Base-by-base conservation (phyloP, 2,113 vertebrate genomes). In the Nibea coibor region DNA sequence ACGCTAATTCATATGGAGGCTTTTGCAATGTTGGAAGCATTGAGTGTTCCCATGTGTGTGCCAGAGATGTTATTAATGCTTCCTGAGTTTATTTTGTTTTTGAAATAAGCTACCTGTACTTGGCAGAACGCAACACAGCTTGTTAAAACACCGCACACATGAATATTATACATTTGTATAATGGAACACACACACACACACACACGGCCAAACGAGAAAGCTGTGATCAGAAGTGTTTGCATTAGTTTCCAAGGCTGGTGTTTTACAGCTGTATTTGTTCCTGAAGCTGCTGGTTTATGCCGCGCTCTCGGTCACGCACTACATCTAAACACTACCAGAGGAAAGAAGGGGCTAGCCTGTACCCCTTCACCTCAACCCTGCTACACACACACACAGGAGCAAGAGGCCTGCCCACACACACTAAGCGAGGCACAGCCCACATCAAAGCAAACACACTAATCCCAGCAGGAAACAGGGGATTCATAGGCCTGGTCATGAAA, bases 201-300 rank as follows among this genome's bases (percentile, higher is more conserved):
- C 57, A 72, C 31, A 74, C 28, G 65, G 56, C 22, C 35, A 72
- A 77, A 87, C 19, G 66, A 84, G 73, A 35, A 20, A 64, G 72
- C 86, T 80, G 84, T 86, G 84, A 87, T 83, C 87, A 86, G 65
- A 85, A 72, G 67, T 85, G 78, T 89, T 87, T 89, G 80, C 43
- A 11, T 78, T 6, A 67, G 76, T 86, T 92, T 87, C 88, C 91
- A 90, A 71, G 68, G n/a, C 66, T 68, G 63, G 82, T 74, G 77
- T 86, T 92, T 88, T 80, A 88, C 85, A 88, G 83, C 87, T 87
- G 88, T 56, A 72, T 91, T 88, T 88, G 82, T 83, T 91, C 66
- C 69, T 88, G 74, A 72, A 64, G 80, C 75, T 78, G 86, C 75
- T 35, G 83, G 74, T 92, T 90, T 90, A 93, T 73, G 59, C 73